A percentile compares a stretch with the other conserved stretches of the same genome.
phyloP scores from a whole-genome alignment of 2,888 invertebrate species.

The Fissipunctia ypsillon region DNA sequence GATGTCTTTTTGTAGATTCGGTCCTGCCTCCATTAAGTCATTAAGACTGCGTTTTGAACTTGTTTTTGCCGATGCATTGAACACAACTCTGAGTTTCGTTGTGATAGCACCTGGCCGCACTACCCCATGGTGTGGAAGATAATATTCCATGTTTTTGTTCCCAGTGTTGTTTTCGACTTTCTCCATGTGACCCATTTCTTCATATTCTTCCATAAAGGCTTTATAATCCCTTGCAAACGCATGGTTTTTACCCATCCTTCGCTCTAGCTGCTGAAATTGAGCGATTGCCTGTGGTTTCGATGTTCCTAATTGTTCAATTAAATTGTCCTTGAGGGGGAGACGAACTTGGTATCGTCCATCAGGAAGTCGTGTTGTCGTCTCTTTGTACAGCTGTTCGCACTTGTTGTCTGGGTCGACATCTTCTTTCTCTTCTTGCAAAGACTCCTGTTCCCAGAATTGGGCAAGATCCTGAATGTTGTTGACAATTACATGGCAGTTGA shows the following conservation, averaged over 20 bases:
- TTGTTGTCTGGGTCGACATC: neutral
- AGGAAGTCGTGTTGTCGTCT: conserved; percentile 8
- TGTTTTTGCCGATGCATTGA: neutral
- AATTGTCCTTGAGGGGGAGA: conserved; percentile 9
- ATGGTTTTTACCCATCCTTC: neutral
- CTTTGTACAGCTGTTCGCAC: neutral
- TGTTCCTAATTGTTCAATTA: conserved; percentile 7
- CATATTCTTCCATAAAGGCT: conserved; percentile 6
- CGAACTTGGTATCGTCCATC: conserved; percentile 12
- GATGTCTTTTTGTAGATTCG: no score
- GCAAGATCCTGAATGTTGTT: conserved; percentile 7
- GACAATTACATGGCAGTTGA: conserved; percentile 5
- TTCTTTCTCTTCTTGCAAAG: conserved; percentile 1
- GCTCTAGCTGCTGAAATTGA: conserved; percentile 9
- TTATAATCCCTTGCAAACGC: conserved; percentile 3
- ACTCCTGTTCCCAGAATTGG: conserved; percentile 13
- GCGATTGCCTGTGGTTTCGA: conserved; percentile 2
- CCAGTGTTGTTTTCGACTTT: neutral
- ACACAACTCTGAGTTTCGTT: neutral
- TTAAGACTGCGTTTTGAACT: no score
- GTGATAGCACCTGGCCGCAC: neutral
- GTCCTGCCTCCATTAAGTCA: no score
- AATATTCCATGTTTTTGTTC: neutral
- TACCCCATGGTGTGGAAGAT: no score
- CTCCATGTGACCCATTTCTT: conserved; percentile 16